These are phyloP conservation scores for Thera britannica DNA, from an alignment of 2,888 invertebrate species.

Conservation along the genomic window DNA sequence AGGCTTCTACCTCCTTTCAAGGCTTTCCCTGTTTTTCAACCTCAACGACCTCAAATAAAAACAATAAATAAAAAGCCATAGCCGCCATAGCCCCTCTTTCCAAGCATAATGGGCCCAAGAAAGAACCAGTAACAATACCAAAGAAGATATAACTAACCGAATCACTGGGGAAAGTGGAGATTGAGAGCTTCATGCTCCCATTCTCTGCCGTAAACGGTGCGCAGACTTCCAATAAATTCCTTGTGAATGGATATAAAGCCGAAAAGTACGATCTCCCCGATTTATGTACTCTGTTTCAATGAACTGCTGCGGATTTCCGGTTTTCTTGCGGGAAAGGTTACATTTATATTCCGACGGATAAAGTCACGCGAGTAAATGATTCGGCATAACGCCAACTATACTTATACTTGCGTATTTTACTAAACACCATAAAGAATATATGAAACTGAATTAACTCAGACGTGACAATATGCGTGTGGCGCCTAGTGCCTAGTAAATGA, in stretches of 20 bases:
- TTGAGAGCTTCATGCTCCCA: conserved; percentile 23
- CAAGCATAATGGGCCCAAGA: background rate
- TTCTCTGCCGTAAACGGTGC: conserved; percentile 23
- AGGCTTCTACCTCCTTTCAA: conserved; percentile 43
- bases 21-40: conserved; percentile 40
- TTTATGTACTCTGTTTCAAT: conserved; percentile 9
- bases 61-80: background rate
- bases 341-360: background rate
- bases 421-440: background rate
- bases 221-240: conserved; percentile 1
- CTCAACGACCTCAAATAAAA: conserved; percentile 13
- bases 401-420: background rate
- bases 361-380: background rate
- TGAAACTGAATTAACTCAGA: background rate
- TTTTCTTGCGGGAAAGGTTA: conserved; percentile 1
- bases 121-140: background rate
- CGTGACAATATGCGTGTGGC: too few species aligned
- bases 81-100: too few species aligned
- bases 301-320: conserved; percentile 1
- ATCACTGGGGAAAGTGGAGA: conserved; percentile 1
- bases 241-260: conserved; percentile 14
- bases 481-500: too few species aligned
- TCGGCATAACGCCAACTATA: background rate
- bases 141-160: background rate
- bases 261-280: conserved; percentile 2